phyloP scores from a whole-genome alignment of 2,797 vertebrate species.

The Poecilia gillii region DNA sequence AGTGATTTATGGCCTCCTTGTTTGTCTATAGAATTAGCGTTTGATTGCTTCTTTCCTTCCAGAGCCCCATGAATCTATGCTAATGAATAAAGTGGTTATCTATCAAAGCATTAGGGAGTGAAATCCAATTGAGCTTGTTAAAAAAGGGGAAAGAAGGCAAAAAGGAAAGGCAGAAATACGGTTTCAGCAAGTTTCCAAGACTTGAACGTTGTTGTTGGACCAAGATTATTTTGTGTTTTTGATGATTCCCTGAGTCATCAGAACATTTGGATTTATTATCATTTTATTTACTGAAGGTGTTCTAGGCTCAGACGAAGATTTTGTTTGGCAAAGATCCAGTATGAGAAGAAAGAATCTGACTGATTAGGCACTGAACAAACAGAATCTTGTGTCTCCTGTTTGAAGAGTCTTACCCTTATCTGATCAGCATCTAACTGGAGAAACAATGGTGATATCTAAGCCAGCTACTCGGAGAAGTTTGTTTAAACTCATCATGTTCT shows the following conservation, averaged over 20 bases:
- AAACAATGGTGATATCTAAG: constrained; percentile 44
- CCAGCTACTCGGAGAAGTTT: constrained; percentile 14
- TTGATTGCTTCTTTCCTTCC: constrained; percentile 80
- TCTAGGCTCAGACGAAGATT: constrained; percentile 24
- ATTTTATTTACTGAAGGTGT: constrained; percentile 17
- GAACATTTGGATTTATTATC: background rate
- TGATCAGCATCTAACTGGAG: constrained; percentile 41
- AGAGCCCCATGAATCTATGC: constrained; percentile 71
- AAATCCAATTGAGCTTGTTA: constrained; percentile 72
- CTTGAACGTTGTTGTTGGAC: background rate
- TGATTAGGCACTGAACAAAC: constrained; percentile 55
- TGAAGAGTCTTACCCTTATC: constrained; percentile 67
- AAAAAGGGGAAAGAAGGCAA: constrained; percentile 30
- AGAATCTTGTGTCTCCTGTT: constrained; percentile 55
- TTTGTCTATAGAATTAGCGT: constrained; percentile 77
- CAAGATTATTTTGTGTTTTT: background rate
- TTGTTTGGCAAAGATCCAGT: constrained; percentile 36
- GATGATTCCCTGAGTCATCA: background rate
- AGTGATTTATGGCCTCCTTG: constrained; percentile 71
- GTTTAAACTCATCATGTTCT: constrained; percentile 7
- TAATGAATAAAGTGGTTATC: constrained; percentile 82
- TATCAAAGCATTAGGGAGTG: constrained; percentile 68
- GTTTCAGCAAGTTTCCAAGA: constrained; percentile 36
- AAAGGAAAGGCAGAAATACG: constrained; percentile 48
- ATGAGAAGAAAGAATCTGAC: constrained; percentile 27